These are phyloP conservation scores for Monochamus saltuarius DNA, from an alignment of 1,140 invertebrate genomes.

Conservation along the genomic window DNA sequence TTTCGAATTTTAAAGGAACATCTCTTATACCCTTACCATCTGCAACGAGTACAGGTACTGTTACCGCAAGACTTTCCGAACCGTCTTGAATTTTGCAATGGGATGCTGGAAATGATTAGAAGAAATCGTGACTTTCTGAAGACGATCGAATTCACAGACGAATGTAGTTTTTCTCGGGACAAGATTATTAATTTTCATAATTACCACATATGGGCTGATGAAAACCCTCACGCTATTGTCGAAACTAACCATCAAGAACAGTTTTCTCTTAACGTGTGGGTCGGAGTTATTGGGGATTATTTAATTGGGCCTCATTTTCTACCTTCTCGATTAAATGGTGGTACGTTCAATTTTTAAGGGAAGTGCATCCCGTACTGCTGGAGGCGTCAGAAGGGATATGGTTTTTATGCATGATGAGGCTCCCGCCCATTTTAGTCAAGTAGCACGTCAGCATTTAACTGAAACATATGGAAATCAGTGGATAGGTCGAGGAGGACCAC, in stretches of 20 bases:
- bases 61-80: constrained; percentile 21
- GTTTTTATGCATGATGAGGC: constrained; percentile 19
- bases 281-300: constrained; percentile 22
- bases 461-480: constrained; percentile 5
- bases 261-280: constrained; percentile 25
- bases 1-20: constrained; percentile 30
- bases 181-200: constrained; percentile 48
- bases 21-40: constrained; percentile 27
- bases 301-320: constrained; percentile 15
- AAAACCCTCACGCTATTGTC: constrained; percentile 22
- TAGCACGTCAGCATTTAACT: constrained; percentile 1
- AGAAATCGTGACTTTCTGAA: background rate
- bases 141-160: background rate
- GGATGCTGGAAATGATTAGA: too few species aligned
- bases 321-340: constrained; percentile 6
- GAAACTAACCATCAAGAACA: constrained; percentile 15
- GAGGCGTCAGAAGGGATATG: constrained; percentile 10
- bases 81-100: constrained; percentile 2
- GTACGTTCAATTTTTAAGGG: constrained; percentile 1
- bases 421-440: constrained; percentile 12
- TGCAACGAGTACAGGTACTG: constrained; percentile 27
- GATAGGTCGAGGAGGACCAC: constrained; percentile 14
- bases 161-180: constrained; percentile 38
- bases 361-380: constrained; percentile 3
- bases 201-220: constrained; percentile 20